Percentiles rank a stretch among this genome's conserved stretches.
phyloP scores from a whole-genome alignment of 64 coral and sea anemone species.

The Anthopleura sola region DNA sequence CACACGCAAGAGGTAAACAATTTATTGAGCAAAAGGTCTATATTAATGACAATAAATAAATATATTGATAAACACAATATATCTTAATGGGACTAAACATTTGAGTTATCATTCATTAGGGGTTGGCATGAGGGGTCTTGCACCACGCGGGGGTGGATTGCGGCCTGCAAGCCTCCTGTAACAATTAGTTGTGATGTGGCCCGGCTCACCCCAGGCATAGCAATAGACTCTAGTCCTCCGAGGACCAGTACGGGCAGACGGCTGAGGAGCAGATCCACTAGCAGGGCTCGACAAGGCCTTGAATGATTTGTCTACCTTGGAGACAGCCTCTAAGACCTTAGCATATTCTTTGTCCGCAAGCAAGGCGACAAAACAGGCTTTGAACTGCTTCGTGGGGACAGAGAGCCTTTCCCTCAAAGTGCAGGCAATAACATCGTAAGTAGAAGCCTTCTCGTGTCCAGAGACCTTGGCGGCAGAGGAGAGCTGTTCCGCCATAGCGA shows the following conservation, averaged over 20 bases:
- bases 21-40: no score
- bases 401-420: conserved; percentile 15
- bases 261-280: not conserved
- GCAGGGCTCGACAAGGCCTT: not conserved
- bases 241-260: not conserved
- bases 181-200: conserved; percentile 22
- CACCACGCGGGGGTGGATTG: no score
- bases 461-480: not conserved
- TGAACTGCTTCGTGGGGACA: conserved; percentile 18
- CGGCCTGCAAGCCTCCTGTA: no score
- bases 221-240: no score
- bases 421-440: conserved; percentile 20
- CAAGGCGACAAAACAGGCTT: conserved; percentile 31
- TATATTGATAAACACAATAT: no score
- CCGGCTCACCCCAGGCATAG: conserved; percentile 29
- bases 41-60: no score
- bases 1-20: no score
- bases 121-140: no score
- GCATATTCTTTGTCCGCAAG: conserved; percentile 33
- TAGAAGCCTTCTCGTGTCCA: conserved; percentile 16
- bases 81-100: no score
- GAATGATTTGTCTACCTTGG: conserved; percentile 29
- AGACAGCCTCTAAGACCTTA: conserved; percentile 1
- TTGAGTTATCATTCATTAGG: no score
- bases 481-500: conserved; percentile 32